A percentile compares a stretch with the other conserved stretches of the same genome.
These are phyloP conservation scores for Bombus breviceps DNA, from an alignment of 1,140 invertebrate genomes.

Conservation along the genomic window DNA sequence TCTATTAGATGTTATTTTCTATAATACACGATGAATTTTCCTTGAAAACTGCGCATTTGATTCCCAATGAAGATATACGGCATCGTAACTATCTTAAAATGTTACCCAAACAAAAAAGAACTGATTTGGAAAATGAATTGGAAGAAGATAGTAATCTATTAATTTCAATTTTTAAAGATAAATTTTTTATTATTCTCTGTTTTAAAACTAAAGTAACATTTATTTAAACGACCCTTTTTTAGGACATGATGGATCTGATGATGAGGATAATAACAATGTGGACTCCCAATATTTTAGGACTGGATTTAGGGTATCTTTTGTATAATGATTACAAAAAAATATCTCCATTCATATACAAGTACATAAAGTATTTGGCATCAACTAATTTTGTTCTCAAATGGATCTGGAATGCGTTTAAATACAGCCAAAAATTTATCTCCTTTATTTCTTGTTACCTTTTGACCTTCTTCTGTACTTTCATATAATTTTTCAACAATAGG, in stretches of 20 bases:
- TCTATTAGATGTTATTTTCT: constrained; percentile 69
- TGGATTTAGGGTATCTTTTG: constrained; percentile 39
- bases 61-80: constrained; percentile 56
- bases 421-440: constrained; percentile 97
- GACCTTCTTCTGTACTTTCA: constrained; percentile 98
- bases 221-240: neutral
- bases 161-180: neutral
- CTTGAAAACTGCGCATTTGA: constrained; percentile 66
- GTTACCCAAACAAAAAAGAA: constrained; percentile 11
- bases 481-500: constrained; percentile 93
- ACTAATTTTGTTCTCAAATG: constrained; percentile 66
- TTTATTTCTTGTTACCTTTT: constrained; percentile 98
- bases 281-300: neutral
- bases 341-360: constrained; percentile 30
- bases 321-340: constrained; percentile 31
- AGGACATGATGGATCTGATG: neutral
- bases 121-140: neutral
- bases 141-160: neutral
- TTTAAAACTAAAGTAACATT: neutral
- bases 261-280: neutral
- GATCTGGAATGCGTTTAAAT: constrained; percentile 89
- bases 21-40: constrained; percentile 72
- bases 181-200: neutral
- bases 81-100: constrained; percentile 63
- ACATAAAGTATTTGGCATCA: constrained; percentile 2